phyloP scores from a whole-genome alignment of 2,113 vertebrate species.

The Myanophis thanlyinensis region DNA sequence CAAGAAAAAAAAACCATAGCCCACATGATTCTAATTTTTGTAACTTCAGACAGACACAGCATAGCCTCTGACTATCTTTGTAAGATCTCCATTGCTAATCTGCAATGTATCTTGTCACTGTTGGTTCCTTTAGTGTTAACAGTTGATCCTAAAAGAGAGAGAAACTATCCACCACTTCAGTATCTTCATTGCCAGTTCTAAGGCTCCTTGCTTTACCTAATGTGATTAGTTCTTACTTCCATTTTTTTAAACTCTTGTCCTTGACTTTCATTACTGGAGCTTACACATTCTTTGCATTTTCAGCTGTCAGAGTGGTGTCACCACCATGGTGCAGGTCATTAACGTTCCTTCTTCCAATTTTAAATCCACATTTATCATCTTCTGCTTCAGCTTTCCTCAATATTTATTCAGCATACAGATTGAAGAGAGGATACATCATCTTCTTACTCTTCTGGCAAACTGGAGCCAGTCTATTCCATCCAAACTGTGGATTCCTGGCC shows the following conservation, averaged over 20 bases:
- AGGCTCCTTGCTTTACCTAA: not conserved
- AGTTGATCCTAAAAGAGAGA: not conserved
- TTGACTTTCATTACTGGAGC: not conserved
- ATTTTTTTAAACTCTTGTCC: not conserved
- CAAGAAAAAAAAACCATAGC: not conserved
- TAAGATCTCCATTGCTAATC: not conserved
- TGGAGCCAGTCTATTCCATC: not conserved
- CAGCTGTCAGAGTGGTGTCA: not conserved
- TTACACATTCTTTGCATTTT: not conserved
- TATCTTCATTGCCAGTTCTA: not conserved
- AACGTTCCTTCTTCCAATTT: not conserved
- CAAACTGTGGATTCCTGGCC: not conserved
- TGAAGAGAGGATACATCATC: not conserved
- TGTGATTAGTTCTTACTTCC: not conserved
- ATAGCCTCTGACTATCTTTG: not conserved
- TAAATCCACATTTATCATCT: not conserved
- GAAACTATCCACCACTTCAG: not conserved
- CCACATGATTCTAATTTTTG: not conserved
- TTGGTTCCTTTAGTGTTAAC: not conserved
- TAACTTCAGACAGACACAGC: not conserved
- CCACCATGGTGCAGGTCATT: not conserved
- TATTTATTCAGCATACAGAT: not conserved
- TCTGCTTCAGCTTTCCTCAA: not conserved
- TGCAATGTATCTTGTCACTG: not conserved
- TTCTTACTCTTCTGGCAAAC: not conserved